A percentile compares a stretch with the other conserved stretches of the same genome.
These are phyloP conservation scores for Falco rusticolus DNA, from an alignment of 2,797 vertebrate genomes.

Conservation along the genomic window DNA sequence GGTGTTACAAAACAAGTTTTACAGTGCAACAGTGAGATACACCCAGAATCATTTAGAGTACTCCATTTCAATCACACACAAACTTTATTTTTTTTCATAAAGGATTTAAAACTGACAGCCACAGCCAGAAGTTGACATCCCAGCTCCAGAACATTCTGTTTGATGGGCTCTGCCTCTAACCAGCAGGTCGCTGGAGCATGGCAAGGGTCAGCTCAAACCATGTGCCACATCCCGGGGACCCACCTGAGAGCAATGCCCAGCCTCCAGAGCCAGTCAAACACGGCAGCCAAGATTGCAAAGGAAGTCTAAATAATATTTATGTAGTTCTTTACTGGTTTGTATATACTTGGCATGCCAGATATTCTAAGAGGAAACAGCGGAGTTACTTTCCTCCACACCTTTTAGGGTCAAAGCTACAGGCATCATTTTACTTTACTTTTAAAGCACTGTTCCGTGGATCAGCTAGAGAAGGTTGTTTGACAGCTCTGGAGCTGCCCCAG, in stretches of 20 bases:
- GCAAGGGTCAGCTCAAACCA: not conserved
- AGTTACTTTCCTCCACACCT: rapidly evolving
- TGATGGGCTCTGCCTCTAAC: not conserved
- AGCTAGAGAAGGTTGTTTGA: not conserved
- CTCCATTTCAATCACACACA: not conserved
- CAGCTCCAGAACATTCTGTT: not conserved
- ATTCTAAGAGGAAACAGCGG: not conserved
- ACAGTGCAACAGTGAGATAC: not conserved
- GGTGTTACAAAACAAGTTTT: not conserved
- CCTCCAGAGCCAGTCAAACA: not conserved
- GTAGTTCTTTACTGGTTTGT: no score
- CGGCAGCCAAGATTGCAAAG: not conserved
- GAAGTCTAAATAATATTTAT: not conserved
- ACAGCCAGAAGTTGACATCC: not conserved
- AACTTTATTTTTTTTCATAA: not conserved
- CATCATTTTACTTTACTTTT: not conserved
- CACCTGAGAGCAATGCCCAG: rapidly evolving
- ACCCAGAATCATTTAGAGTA: not conserved
- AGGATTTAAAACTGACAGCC: not conserved
- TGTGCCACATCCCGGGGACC: not conserved
- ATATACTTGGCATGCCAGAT: not conserved
- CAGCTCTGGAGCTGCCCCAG: not conserved
- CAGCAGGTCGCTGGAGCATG: not conserved
- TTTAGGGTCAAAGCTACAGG: not conserved
- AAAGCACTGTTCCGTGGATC: not conserved